Evolutionary conservation across 2,888 invertebrate species (phyloP), one percentile per base, ranked within the genome.

Genomic region (Hypomecis atomaria): DNA sequence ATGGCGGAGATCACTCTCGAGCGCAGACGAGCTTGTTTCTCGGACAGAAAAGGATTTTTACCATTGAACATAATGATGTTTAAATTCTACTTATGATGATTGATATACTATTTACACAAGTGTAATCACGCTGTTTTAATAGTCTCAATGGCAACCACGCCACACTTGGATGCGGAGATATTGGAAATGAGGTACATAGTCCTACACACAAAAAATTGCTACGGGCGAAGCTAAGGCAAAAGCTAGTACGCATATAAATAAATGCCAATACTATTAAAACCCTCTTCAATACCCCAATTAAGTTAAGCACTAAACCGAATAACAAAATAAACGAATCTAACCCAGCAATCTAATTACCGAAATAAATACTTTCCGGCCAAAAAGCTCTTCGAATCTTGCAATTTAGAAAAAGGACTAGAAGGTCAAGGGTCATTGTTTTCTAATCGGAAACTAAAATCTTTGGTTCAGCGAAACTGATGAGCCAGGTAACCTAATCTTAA

Each of bases 281-380:
- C 52, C 52, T 49, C 49, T 40, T 52, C 52, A 52, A 53, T 34
- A 11, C 44, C 9, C 34, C 43, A 43, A 54, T 42, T 40, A 45
- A 59, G 3, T 38, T 11, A 45, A 53, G 40, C 9, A 53, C 43
- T 54, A 11, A 36, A 34, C 54, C 11, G 33, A 36, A 42, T 42
- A 44, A 52, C n/a, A 34, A 53, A 53, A 53, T 47, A 53, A 53
- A 59, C 33, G 44, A 44, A 45, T 45, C 49, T 43, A 37, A 43
- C 37, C 23, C 33, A 13, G 53, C 47, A 59, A 59, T 59, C 34
- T 45, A 59, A 53, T 59, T 53, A 59, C 40, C 37, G 33, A 47
- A 45, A 53, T 59, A 59, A 53, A 59, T 59, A 59, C 33, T 11
- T 10, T n/a, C 10, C 43, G 11, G 5, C 50, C 11, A 54, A 54